Evolutionary conservation across 2,797 vertebrate genomes (phyloP).

Genomic region (Pagetopsis macropterus): DNA sequence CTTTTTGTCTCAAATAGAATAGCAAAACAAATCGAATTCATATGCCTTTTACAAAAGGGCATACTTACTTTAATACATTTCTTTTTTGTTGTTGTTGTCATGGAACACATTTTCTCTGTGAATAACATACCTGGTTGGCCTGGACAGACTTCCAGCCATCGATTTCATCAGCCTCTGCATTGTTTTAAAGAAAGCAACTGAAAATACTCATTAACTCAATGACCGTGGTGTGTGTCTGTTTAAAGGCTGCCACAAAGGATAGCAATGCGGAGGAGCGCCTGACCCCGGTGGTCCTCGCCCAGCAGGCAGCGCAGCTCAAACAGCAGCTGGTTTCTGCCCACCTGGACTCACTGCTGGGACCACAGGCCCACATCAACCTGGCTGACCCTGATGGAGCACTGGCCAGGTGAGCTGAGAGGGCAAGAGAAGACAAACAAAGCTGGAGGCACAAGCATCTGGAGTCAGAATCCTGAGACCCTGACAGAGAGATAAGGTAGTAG

Average conservation of each 20-base stretch:
- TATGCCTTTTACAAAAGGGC: not conserved
- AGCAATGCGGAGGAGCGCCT: slow-evolving; percentile 90
- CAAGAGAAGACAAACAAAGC: not conserved
- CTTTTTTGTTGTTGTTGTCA: not conserved
- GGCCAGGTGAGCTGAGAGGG: slow-evolving; percentile 85
- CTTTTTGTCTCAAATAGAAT: not conserved
- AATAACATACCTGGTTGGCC: not conserved
- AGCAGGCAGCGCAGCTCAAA: slow-evolving; percentile 91
- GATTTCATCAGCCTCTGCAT: not conserved
- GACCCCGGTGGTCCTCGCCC: slow-evolving; percentile 90
- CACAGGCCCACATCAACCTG: slow-evolving; percentile 91
- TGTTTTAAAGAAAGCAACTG: not conserved
- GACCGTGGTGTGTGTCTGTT: not conserved
- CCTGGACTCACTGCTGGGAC: slow-evolving; percentile 88
- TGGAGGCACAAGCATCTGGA: slow-evolving; percentile 14
- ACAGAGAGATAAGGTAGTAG: not conserved
- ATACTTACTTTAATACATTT: not conserved
- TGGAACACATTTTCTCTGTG: not conserved
- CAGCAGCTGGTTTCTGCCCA: slow-evolving; percentile 93
- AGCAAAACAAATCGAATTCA: not conserved
- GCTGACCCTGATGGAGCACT: slow-evolving; percentile 93
- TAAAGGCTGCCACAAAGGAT: slow-evolving; percentile 88
- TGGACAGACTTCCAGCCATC: not conserved
- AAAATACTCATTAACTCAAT: not conserved
- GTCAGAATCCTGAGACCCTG: slow-evolving; percentile 8